Percentiles rank a stretch among this genome's conserved stretches.
phyloP scores from a whole-genome alignment of 1,140 invertebrate genomes.

The Matsumurasca onukii region DNA sequence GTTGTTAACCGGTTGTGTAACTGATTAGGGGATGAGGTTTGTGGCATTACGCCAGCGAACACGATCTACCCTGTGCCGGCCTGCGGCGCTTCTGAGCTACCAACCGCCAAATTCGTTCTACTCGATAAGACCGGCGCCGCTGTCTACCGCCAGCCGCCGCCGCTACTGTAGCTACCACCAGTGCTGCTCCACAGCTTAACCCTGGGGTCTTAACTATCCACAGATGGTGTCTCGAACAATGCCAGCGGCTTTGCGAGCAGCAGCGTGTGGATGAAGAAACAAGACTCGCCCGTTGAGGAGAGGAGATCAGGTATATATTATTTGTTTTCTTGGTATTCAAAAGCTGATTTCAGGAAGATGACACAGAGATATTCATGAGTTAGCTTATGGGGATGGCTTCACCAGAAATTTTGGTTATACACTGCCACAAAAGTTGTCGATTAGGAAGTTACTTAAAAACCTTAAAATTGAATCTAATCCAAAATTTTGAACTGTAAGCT shows the following conservation, averaged over 20 bases:
- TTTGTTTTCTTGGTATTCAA: too few species aligned
- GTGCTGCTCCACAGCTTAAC: background rate
- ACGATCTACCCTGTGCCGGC: conserved; percentile 40
- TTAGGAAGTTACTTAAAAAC: too few species aligned
- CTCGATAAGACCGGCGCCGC: conserved; percentile 28
- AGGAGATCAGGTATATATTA: conserved; percentile 36
- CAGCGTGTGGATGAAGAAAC: conserved; percentile 28
- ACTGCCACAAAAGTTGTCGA: too few species aligned
- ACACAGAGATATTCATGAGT: too few species aligned
- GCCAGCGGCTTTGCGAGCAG: conserved; percentile 14
- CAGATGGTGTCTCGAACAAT: conserved; percentile 26
- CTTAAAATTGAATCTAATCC: too few species aligned
- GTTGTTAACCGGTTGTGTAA: too few species aligned
- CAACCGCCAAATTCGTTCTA: conserved; percentile 35
- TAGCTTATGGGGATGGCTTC: too few species aligned
- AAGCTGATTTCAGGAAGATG: too few species aligned
- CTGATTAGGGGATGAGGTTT: conserved; percentile 30
- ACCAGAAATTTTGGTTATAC: too few species aligned
- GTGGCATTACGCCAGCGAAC: conserved; percentile 34
- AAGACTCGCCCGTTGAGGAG: conserved; percentile 28
- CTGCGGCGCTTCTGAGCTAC: conserved; percentile 34
- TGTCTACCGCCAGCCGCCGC: conserved; percentile 19
- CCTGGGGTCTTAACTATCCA: conserved; percentile 30
- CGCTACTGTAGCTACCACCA: too few species aligned
- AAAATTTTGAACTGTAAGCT: too few species aligned